These are phyloP conservation scores for Callinectes sapidus DNA, from an alignment of 2,888 invertebrate species.

Conservation along the genomic window DNA sequence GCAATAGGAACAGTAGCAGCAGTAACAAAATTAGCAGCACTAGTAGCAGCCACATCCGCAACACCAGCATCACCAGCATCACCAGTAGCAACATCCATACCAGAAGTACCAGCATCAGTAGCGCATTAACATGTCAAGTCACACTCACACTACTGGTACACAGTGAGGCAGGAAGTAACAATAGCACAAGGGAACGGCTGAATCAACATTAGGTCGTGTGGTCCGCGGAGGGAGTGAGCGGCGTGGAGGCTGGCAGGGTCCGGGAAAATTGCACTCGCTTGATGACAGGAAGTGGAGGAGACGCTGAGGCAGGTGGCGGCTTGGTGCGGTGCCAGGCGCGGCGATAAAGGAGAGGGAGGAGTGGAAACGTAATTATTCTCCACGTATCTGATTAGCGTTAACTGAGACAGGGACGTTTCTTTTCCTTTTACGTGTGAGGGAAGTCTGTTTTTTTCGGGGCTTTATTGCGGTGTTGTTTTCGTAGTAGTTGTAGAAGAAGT, in stretches of 20 bases:
- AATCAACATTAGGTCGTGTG: not conserved
- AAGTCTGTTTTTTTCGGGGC: not conserved
- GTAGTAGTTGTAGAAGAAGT: not conserved
- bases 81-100: not conserved
- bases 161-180: not conserved
- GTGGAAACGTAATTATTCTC: not conserved
- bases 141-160: not conserved
- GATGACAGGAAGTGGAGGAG: not conserved
- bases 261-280: constrained; percentile 8
- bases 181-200: not conserved
- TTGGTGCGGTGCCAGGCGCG: constrained; percentile 7
- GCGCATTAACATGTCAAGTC: no score
- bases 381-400: not conserved
- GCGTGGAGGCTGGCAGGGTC: not conserved
- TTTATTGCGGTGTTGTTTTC: not conserved
- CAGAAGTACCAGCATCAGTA: no score
- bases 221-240: not conserved
- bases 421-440: not conserved
- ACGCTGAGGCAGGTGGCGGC: not conserved
- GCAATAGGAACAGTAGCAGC: no score
- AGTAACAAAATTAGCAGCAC: no score
- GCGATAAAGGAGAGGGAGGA: constrained; percentile 13
- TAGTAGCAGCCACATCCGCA: no score
- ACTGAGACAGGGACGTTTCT: not conserved
- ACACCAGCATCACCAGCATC: no score